Percentiles rank a stretch among this genome's conserved stretches.
Evolutionary conservation across 2,888 invertebrate species (phyloP).

Genomic region (Aricia artaxerxes): DNA sequence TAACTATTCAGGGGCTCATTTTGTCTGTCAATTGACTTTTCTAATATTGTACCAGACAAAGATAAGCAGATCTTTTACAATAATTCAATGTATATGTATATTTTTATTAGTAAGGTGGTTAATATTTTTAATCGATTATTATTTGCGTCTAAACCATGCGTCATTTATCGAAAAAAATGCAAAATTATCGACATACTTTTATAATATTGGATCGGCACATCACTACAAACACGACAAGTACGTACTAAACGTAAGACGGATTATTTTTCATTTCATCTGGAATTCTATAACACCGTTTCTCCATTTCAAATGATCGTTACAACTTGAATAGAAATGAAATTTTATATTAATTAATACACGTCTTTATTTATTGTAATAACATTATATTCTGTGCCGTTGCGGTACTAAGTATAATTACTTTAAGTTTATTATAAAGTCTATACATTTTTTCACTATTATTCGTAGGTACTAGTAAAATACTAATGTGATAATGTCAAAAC

Average conservation of each 20-base stretch:
- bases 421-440: neutral
- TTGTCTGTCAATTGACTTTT: no score
- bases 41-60: no score
- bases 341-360: conserved; percentile 31
- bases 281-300: conserved; percentile 35
- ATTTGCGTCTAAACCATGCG: no score
- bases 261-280: conserved; percentile 32
- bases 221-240: neutral
- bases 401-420: neutral
- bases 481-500: no score
- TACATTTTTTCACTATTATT: no score
- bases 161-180: no score
- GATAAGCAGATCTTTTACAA: no score
- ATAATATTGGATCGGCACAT: neutral
- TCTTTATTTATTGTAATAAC: conserved; percentile 25
- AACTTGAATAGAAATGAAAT: conserved; percentile 30
- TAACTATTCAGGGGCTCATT: no score
- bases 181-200: neutral
- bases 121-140: no score
- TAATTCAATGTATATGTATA: no score
- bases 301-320: conserved; percentile 32
- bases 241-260: conserved; percentile 29
- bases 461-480: no score
- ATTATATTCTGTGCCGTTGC: neutral
- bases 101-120: no score